These are phyloP conservation scores for Tetramorium simillimum DNA, from an alignment of 1,140 invertebrate genomes.

Conservation along the genomic window DNA sequence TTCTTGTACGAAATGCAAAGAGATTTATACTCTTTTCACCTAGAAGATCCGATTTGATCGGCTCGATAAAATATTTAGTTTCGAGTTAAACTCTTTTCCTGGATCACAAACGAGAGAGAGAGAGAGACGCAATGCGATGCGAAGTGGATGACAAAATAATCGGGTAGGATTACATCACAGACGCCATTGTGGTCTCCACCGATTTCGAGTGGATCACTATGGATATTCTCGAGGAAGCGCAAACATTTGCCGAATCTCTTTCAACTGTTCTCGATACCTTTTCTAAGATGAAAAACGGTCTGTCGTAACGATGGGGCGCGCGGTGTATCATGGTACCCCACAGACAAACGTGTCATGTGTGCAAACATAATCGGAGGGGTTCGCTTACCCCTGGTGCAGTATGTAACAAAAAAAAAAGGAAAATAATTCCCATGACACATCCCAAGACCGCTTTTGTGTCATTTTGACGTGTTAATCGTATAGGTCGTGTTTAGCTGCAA, in stretches of 20 bases:
- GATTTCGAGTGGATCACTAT: conserved; percentile 35
- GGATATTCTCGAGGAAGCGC: conserved; percentile 17
- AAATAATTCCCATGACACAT: conserved; percentile 81
- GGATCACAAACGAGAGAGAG: background rate
- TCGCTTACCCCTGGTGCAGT: conserved; percentile 18
- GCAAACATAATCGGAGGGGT: conserved; percentile 78
- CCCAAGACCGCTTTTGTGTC: conserved; percentile 74
- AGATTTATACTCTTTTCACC: conserved; percentile 1
- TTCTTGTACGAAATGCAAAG: background rate
- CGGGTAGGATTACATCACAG: conserved; percentile 61
- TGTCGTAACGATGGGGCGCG: conserved; percentile 16
- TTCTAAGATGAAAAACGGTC: conserved; percentile 30
- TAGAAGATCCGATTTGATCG: conserved; percentile 3
- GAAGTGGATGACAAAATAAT: conserved; percentile 59
- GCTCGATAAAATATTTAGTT: conserved; percentile 29
- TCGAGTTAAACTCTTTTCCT: conserved; percentile 41
- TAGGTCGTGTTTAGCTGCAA: conserved; percentile 69
- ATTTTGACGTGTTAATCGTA: conserved; percentile 81
- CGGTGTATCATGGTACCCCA: conserved; percentile 70
- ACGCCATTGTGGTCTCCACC: background rate
- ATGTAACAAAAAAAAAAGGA: conserved; percentile 63
- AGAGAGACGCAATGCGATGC: background rate
- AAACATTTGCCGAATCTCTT: conserved; percentile 64
- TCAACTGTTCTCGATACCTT: conserved; percentile 21
- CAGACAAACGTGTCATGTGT: conserved; percentile 79